phyloP scores from a whole-genome alignment of 92 coral and sea anemone species.

The Zoanthus gigantus region DNA sequence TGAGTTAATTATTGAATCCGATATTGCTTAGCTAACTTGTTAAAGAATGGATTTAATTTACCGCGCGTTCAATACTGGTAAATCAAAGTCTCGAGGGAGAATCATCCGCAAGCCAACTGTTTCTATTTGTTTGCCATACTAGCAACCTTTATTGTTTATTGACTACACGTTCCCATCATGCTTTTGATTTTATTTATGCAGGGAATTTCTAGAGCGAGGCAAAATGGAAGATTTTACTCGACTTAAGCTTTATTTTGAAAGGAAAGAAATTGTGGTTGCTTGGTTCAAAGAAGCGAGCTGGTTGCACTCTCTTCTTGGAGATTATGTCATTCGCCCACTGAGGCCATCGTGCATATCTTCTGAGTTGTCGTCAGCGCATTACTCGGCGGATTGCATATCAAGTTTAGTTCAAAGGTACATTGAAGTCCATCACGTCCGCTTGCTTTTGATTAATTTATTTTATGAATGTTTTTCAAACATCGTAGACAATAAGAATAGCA shows the following conservation, averaged over 20 bases:
- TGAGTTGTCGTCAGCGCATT: conserved; percentile 89
- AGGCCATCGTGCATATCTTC: conserved; percentile 95
- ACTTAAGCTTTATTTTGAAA: conserved; percentile 92
- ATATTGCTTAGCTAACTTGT: conserved; percentile 36
- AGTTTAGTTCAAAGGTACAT: conserved; percentile 89
- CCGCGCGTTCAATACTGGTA: conserved; percentile 35
- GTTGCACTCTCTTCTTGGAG: conserved; percentile 95
- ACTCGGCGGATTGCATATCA: conserved; percentile 90
- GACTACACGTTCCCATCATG: background rate
- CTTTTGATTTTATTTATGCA: conserved; percentile 33
- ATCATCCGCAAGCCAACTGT: background rate
- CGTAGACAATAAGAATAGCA: conserved; percentile 7
- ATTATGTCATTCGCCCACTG: conserved; percentile 88
- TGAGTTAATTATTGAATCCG: conserved; percentile 35
- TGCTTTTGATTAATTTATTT: background rate
- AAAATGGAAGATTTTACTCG: conserved; percentile 89
- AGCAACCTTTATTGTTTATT: background rate
- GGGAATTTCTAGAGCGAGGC: conserved; percentile 95
- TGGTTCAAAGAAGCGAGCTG: conserved; percentile 99
- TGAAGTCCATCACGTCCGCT: background rate
- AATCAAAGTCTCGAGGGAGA: conserved; percentile 32
- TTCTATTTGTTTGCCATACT: conserved; percentile 12
- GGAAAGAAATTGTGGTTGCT: conserved; percentile 97
- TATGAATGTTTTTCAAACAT: background rate
- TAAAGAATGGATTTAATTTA: conserved; percentile 9